Conservation (phyloP, 2,797 vertebrate species). For the Fringilla coelebs region DNA sequence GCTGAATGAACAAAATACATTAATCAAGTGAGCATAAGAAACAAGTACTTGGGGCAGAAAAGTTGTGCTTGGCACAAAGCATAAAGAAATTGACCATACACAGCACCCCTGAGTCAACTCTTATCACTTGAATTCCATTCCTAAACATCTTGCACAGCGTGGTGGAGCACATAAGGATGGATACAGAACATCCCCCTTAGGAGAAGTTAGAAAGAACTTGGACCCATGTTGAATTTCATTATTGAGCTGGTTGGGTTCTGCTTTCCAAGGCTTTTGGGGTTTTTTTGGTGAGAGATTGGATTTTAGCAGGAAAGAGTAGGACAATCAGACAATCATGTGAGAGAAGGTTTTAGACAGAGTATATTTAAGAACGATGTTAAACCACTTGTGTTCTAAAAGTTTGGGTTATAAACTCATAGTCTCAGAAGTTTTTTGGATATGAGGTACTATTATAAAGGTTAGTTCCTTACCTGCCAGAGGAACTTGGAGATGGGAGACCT, state of each 20-base stretch:
- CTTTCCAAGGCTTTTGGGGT: background rate
- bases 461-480: background rate
- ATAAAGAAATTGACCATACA: fast-evolving
- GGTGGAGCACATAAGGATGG: fast-evolving
- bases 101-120: fast-evolving
- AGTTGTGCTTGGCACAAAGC: background rate
- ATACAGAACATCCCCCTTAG: background rate
- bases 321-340: background rate
- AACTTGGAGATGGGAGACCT: background rate
- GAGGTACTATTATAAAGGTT: background rate
- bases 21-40: fast-evolving
- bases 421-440: background rate
- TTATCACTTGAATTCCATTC: background rate
- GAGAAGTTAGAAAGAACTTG: background rate
- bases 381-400: fast-evolving
- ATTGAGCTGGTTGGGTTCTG: fast-evolving
- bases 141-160: fast-evolving
- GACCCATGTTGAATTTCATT: fast-evolving
- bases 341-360: background rate
- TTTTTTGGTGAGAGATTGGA: background rate
- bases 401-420: background rate
- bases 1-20: background rate
- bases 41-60: fast-evolving
- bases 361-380: fast-evolving
- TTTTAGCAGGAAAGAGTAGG: background rate